Evolutionary conservation across 2,888 invertebrate genomes (phyloP), one percentile per base, ranked within the genome.

Genomic region (Drosophila pseudotalamancana): DNA sequence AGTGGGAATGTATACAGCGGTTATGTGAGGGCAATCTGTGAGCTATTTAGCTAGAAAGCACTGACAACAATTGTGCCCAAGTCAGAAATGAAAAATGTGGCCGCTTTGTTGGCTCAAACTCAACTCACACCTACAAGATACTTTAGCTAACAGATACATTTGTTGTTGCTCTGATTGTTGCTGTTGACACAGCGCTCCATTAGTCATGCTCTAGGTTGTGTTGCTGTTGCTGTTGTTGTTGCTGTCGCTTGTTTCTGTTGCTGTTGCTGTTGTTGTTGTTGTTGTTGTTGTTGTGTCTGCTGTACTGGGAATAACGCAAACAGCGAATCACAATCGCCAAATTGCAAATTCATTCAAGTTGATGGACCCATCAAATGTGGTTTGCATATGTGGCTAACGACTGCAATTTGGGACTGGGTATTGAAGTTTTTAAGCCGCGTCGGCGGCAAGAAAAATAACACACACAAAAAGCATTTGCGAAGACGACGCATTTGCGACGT

Each of bases 101-200:
- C 32, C 21, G 21, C 40, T 56, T 56, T 53, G 37, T 43, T 42
- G 62, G 42, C 49, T 45, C 35, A 62, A 62, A 40, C 53, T 16
- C 12, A 63, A 34, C 70, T 71, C 60, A 66, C 78, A 78, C 76
- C 82, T 67, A 76, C 77, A 64, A 75, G 45, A 73, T 59, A 68
- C 57, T 62, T 60, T 46, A 53, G 43, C 34, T 32, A 56, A 65
- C 60, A 62, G 68, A 60, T 59, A 67, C 59, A 48, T 40, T 53
- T 48, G 25, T 50, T 51, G 48, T 35, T 35, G 37, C 14, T 55
- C 25, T 35, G 48, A 5, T 35, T 32, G 21, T 25, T 57, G 46
- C 19, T 45, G 51, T 62, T 70, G 66, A 73, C 57, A 57, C 49
- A 65, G 40, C 54, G 43, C 39, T 54, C 51, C 43, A 73, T 80